A percentile compares a stretch with the other conserved stretches of the same genome.
Conservation (phyloP, 1,140 invertebrate genomes). For the Pissodes strobi region DNA sequence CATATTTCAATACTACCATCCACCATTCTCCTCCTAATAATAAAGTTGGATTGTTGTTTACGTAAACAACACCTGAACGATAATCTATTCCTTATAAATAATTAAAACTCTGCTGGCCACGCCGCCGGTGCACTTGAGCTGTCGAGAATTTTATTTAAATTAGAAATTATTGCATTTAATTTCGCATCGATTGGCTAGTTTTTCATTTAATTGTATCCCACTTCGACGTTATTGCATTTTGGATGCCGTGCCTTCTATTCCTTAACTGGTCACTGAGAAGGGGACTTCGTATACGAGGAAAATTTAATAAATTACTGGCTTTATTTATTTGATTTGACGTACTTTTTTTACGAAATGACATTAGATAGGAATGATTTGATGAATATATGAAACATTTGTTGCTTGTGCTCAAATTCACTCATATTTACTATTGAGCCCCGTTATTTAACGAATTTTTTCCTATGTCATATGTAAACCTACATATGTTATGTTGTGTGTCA, state of each 20-base stretch:
- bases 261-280: not conserved
- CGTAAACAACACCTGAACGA: slow-evolving; percentile 7
- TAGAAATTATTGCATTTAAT: slow-evolving; percentile 27
- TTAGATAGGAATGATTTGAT: too few species aligned
- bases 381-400: too few species aligned
- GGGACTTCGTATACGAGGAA: not conserved
- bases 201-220: slow-evolving; percentile 15
- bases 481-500: too few species aligned
- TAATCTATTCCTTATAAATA: slow-evolving; percentile 16
- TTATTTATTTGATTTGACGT: too few species aligned
- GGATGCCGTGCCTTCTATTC: slow-evolving; percentile 5
- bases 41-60: not conserved
- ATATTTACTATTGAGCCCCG: too few species aligned
- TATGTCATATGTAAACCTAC: too few species aligned
- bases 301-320: slow-evolving; percentile 7
- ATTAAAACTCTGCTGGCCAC: not conserved
- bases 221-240: slow-evolving; percentile 2
- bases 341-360: too few species aligned
- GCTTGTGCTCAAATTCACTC: too few species aligned
- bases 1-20: too few species aligned
- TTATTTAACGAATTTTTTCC: too few species aligned
- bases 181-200: slow-evolving; percentile 23
- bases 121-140: slow-evolving; percentile 21
- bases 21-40: too few species aligned
- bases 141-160: slow-evolving; percentile 15